Evolutionary conservation across 2,113 vertebrate species (phyloP), one percentile per base, ranked within the genome.

Genomic region (Theristicus caerulescens): DNA sequence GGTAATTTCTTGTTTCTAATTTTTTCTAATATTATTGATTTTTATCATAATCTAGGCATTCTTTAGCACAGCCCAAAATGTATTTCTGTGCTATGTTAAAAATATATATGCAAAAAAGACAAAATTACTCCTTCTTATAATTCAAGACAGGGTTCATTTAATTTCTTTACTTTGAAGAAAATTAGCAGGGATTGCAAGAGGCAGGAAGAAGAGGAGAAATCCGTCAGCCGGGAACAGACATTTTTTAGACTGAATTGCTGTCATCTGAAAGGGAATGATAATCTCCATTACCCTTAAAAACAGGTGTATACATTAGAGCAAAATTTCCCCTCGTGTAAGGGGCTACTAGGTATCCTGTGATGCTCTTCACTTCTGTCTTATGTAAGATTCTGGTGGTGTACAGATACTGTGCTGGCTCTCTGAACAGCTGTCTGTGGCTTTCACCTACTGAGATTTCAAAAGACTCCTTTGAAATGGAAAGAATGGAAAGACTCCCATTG

Each of bases 401-500:
- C 47, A 65, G 70, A 34, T 8, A 65, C 47, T 27, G 38, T 4
- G 19, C 55, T 47, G 77, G 19, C 22, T 58, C 40, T 49, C 80
- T 55, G n/a, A 64, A 49, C 81, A 94, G 95, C 81, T 94, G 81
- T 61, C 61, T 40, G 42, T 32, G 57, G 86, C 61, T 65, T 80
- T 80, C 73, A 82, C 44, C 78, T 72, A 22, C 61, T 40, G 42
- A 78, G 49, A 84, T 65, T 67, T 94, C 86, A 86, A 57, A 38
- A 82, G 62, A 40, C 46, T 69, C 70, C 54, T 54, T 17, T 61
- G 70, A 85, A 90, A 90, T 62, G 57, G 90, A 83, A 96, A 90
- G 46, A 86, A 96, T 46, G 51, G 77, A 86, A 96, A 88, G 59
- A 80, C 46, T 93, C 29, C 55, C 76, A 65, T 11, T 92, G 90